Evolutionary conservation across 2,888 invertebrate genomes (phyloP), one percentile per base, ranked within the genome.

Genomic region (Cryptosula pallasiana): DNA sequence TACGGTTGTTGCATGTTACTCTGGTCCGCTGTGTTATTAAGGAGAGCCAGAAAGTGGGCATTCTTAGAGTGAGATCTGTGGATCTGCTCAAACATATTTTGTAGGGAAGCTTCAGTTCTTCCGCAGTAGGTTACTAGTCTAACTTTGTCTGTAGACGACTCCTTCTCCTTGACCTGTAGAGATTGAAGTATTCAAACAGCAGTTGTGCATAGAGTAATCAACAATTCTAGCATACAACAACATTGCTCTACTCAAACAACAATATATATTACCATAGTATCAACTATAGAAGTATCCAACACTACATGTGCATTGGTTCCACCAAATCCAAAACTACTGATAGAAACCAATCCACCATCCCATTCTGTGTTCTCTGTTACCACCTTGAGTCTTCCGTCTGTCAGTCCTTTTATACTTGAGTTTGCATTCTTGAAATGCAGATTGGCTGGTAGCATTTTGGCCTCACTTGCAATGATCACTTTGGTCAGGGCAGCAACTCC

Each of bases 311-410:
- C 84, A 76, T 86, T 86, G 34, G 85, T 84, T 72, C 99, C 99
- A 75, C 98, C 98, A 86, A 98, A 98, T 25, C 98, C 98, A 85
- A 99, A 99, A 9, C 96, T 96, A 87, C 98, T 99, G 35, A 99
- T 86, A 27, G 91, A 96, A 71, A 93, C 90, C 73, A 93, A 88
- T n/a, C 96, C 96, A 71, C 96, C 96, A 72, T 91, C 89, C 91
- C 93, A 96, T 34, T 90, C 89, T 75, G 89, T 90, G 79, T 91
- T 90, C 83, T 91, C 89, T 76, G 91, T 89, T 27, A 98, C 93
- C 71, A 97, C 90, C 87, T 94, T 90, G n/a, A 98, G 87, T 69
- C 92, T 88, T 0, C 97, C 98, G 82, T 97, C 95, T 75, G 86
- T 84, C 69, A 99, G 87, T 20, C 93, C 94, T 13, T 94, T 92